Conservation (phyloP, 2,797 vertebrate species). For the Acanthopagrus latus region DNA sequence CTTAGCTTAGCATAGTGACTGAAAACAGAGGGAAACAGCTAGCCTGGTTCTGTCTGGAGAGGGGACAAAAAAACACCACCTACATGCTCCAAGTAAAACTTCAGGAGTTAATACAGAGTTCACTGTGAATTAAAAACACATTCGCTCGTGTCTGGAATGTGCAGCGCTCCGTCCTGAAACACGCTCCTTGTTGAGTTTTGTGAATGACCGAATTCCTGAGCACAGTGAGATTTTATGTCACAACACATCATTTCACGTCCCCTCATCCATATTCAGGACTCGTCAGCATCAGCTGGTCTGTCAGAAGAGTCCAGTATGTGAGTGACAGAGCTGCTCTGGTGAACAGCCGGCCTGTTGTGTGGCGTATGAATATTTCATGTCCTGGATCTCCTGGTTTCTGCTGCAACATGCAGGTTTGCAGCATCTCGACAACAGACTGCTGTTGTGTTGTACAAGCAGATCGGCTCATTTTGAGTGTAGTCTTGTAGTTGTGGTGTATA, state of each 20-base stretch:
- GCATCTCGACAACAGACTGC: neutral
- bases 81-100: neutral
- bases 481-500: neutral
- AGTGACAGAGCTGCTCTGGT: slow-evolving; percentile 20
- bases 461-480: neutral
- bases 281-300: slow-evolving; percentile 41
- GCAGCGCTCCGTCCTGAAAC: slow-evolving; percentile 16
- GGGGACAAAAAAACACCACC: neutral
- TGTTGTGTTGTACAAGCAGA: neutral
- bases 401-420: neutral
- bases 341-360: slow-evolving; percentile 52
- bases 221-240: slow-evolving; percentile 61
- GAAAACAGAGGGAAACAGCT: neutral
- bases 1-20: slow-evolving; percentile 12
- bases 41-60: neutral
- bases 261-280: slow-evolving; percentile 72
- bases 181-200: slow-evolving; percentile 44
- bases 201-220: slow-evolving; percentile 44
- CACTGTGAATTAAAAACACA: neutral
- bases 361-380: slow-evolving; percentile 65
- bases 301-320: slow-evolving; percentile 31
- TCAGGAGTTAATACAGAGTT: slow-evolving; percentile 3
- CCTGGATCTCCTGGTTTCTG: slow-evolving; percentile 17
- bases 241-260: slow-evolving; percentile 36
- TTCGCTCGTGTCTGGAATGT: slow-evolving; percentile 28